These are phyloP conservation scores for Acleris emargana DNA, from an alignment of 2,888 invertebrate genomes.

Conservation along the genomic window DNA sequence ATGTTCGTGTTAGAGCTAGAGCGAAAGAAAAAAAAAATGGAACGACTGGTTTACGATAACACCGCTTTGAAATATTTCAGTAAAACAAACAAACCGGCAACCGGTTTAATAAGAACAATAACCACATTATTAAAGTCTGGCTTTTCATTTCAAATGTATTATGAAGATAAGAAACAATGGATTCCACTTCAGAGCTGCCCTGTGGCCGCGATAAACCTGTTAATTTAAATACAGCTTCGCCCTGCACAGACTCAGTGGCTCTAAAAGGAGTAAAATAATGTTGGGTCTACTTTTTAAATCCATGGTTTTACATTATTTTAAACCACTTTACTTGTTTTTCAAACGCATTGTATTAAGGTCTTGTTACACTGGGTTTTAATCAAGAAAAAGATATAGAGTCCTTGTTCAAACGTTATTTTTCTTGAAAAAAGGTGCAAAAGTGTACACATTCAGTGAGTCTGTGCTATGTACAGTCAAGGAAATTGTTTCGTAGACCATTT, in stretches of 20 bases:
- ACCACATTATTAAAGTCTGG: conserved; percentile 5
- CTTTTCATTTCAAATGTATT: conserved; percentile 16
- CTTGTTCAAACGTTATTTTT: too few relatives aligned
- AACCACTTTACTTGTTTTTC: too few relatives aligned
- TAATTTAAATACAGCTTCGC: conserved; percentile 4
- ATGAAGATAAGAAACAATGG: conserved; percentile 18
- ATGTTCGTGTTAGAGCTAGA: too few relatives aligned
- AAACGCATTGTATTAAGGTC: too few relatives aligned
- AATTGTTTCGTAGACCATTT: too few relatives aligned
- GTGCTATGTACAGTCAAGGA: too few relatives aligned
- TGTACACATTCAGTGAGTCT: too few relatives aligned
- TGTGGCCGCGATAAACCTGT: conserved; percentile 7
- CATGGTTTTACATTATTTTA: too few relatives aligned
- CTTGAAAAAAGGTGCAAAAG: too few relatives aligned
- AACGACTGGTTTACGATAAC: not conserved
- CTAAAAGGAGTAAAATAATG: not conserved
- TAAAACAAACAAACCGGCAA: not conserved
- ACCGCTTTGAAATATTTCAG: not conserved
- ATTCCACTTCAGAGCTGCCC: conserved; percentile 4
- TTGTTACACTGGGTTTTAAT: too few relatives aligned
- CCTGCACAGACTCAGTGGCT: not conserved
- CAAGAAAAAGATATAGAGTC: too few relatives aligned
- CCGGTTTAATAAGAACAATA: conserved; percentile 3
- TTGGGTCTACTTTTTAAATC: not conserved
- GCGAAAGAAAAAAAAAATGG: too few relatives aligned